Percentiles rank a stretch among this genome's conserved stretches.
Evolutionary conservation across 2,888 invertebrate genomes (phyloP).

Genomic region (Hirtodrosophila alboralis): DNA sequence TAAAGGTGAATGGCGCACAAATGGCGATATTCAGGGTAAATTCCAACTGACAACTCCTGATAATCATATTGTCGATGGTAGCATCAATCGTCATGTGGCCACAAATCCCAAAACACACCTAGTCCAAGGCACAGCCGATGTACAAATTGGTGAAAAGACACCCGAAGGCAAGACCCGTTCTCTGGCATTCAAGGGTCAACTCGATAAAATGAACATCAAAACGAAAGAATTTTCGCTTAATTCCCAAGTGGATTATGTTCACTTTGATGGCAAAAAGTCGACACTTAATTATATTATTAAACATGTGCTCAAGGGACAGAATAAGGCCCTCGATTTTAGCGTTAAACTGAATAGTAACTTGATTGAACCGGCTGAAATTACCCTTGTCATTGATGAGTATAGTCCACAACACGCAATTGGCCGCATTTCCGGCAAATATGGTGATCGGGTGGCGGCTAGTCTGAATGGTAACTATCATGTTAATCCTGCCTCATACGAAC

Average conservation of each 20-base stretch:
- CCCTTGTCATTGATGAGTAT: slow-evolving; percentile 75
- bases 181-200: slow-evolving; percentile 78
- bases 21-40: slow-evolving; percentile 75
- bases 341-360: slow-evolving; percentile 76
- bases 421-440: slow-evolving; percentile 84
- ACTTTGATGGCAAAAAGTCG: slow-evolving; percentile 85
- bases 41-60: slow-evolving; percentile 66
- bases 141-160: slow-evolving; percentile 84
- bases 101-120: slow-evolving; percentile 84
- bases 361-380: slow-evolving; percentile 80
- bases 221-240: slow-evolving; percentile 83
- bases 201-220: slow-evolving; percentile 84
- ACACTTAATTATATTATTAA: slow-evolving; percentile 82
- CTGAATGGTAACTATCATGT: slow-evolving; percentile 84
- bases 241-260: slow-evolving; percentile 83
- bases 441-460: slow-evolving; percentile 84
- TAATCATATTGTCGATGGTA: slow-evolving; percentile 82
- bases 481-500: slow-evolving; percentile 84
- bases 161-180: slow-evolving; percentile 80
- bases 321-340: slow-evolving; percentile 64
- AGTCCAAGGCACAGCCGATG: slow-evolving; percentile 84
- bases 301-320: slow-evolving; percentile 80
- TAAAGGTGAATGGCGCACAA: slow-evolving; percentile 74
- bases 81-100: slow-evolving; percentile 83
- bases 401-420: slow-evolving; percentile 80